A percentile compares a stretch with the other conserved stretches of the same genome.
Evolutionary conservation across 2,113 vertebrate genomes (phyloP).

Genomic region (Lonchura striata): DNA sequence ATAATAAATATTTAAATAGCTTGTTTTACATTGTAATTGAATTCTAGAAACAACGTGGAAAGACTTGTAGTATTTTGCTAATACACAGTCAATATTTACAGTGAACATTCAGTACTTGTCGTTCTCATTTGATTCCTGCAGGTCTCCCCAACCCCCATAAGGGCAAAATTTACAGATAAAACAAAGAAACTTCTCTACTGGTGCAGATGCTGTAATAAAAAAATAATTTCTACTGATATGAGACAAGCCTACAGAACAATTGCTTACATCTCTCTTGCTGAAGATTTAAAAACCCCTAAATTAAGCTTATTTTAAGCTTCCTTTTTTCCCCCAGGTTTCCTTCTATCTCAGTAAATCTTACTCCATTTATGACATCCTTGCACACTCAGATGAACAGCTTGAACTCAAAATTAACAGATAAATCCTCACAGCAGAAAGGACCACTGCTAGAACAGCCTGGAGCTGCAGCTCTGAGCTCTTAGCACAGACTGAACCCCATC

Average conservation of each 20-base stretch:
- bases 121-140: background rate
- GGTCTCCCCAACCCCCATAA: rapidly evolving
- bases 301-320: background rate
- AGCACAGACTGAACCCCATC: background rate
- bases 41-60: background rate
- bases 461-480: background rate
- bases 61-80: background rate
- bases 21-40: background rate
- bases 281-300: background rate
- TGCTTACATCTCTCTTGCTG: background rate
- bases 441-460: background rate
- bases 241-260: background rate
- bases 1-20: background rate
- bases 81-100: background rate
- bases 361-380: background rate
- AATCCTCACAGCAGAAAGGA: background rate
- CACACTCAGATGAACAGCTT: background rate
- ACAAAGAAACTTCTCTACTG: background rate
- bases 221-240: background rate
- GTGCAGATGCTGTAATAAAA: background rate
- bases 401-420: background rate
- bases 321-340: background rate
- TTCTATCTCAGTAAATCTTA: background rate
- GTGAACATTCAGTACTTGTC: background rate
- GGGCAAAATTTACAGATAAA: background rate